Percentiles rank a stretch among this genome's conserved stretches.
Conservation (phyloP, 2,888 invertebrate genomes). For the Campoletis raptor region DNA sequence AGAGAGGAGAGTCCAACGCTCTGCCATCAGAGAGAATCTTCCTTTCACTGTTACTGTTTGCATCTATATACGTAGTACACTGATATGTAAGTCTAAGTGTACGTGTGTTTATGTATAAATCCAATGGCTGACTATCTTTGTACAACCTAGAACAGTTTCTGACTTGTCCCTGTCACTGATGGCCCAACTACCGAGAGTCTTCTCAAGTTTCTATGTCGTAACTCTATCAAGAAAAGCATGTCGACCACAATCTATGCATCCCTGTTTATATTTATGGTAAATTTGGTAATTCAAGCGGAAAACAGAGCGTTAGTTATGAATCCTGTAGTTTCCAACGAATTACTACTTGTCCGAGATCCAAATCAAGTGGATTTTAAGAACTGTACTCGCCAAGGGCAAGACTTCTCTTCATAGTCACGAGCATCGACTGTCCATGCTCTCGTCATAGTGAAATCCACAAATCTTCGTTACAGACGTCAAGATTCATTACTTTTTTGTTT, state of each 20-base stretch:
- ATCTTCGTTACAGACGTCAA: background rate
- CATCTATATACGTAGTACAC: background rate
- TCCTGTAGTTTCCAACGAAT: background rate
- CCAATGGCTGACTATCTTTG: background rate
- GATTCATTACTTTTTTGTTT: background rate
- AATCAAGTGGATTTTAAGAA: background rate
- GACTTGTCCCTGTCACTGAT: conserved; percentile 41
- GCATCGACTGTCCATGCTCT: background rate
- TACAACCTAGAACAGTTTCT: conserved; percentile 18
- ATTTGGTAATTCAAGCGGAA: background rate
- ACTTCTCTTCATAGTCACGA: background rate
- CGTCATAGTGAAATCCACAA: background rate
- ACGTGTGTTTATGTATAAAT: background rate
- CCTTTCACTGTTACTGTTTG: conserved; percentile 58
- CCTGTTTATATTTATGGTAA: background rate
- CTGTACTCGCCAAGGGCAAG: background rate
- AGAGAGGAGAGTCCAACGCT: conserved; percentile 45
- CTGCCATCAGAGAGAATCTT: conserved; percentile 54
- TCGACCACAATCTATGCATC: background rate
- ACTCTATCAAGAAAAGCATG: background rate
- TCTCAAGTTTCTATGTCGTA: conserved; percentile 44
- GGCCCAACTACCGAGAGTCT: conserved; percentile 41
- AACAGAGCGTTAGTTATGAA: background rate
- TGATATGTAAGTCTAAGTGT: background rate
- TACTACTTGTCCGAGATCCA: background rate